A percentile compares a stretch with the other conserved stretches of the same genome.
phyloP scores from a whole-genome alignment of 2,888 invertebrate species.

The Lysandra bellargus region DNA sequence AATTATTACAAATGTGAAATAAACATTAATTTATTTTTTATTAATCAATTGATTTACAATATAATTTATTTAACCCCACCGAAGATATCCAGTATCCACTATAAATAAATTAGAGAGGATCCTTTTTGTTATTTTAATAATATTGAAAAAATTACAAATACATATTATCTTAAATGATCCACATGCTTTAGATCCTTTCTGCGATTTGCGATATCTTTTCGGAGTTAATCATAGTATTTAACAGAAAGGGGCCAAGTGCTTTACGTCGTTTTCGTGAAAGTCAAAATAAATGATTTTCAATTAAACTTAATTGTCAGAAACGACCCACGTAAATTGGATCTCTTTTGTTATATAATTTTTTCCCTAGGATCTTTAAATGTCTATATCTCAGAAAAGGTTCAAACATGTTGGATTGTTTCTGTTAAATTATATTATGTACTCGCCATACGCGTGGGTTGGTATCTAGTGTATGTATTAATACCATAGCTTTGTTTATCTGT shows the following conservation, averaged over 20 bases:
- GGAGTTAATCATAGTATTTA: too few species aligned
- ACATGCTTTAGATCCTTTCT: constrained; percentile 28
- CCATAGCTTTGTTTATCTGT: constrained; percentile 31
- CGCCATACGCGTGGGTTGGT: constrained; percentile 29
- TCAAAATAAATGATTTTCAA: too few species aligned
- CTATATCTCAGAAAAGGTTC: constrained; percentile 26
- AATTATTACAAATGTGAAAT: neutral
- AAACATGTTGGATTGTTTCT: constrained; percentile 28
- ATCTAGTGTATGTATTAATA: constrained; percentile 18
- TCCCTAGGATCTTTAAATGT: too few species aligned
- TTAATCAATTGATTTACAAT: neutral
- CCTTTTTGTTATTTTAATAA: constrained; percentile 24
- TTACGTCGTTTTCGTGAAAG: too few species aligned
- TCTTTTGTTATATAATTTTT: too few species aligned
- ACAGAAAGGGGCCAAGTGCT: too few species aligned
- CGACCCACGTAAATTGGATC: too few species aligned
- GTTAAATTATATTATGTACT: constrained; percentile 22
- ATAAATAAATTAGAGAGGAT: constrained; percentile 27
- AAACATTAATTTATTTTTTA: constrained; percentile 9
- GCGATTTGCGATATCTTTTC: constrained; percentile 28
- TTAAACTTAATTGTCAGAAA: too few species aligned
- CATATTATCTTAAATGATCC: constrained; percentile 27
- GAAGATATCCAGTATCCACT: constrained; percentile 15
- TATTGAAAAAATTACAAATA: constrained; percentile 27
- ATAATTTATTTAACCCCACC: constrained; percentile 14